Evolutionary conservation across 2,797 vertebrate genomes (phyloP), one percentile per base, ranked within the genome.

Genomic region (Siniperca obscura): DNA sequence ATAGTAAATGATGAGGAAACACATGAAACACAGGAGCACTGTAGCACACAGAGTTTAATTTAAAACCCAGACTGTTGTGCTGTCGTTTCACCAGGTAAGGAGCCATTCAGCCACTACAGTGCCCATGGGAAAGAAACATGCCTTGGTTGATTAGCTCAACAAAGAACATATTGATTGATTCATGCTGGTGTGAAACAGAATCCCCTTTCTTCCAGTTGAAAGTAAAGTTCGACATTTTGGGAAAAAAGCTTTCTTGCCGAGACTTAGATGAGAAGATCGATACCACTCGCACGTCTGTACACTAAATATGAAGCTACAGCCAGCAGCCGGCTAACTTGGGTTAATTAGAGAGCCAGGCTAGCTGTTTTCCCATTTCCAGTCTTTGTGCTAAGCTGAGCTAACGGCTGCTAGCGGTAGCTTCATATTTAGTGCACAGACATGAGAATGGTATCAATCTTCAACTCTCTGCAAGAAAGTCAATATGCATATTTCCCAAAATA

Each of bases 1-100:
- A 90, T 85, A 77, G 79, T 69, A 76, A 80, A 82, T 34, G 30
- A 61, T 66, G 81, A 78, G 40, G 53, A 76, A 48, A 61, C 67
- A 38, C 44, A 40, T 74, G 44, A 71, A 82, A 55, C 75, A 64
- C 44, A 72, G 46, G 64, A 40, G 60, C n/a, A 17, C 34, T 46
- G 78, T 42, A 10, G 40, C 11, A 36, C 36, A 36, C 40, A 42
- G 11, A 42, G 40, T 11, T 42, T 42, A 42, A 82, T 27, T 74
- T 75, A 19, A 76, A 77, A 57, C 69, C 22, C 55, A 50, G 11
- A 16, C 68, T 77, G 40, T 9, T 59, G 71, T 68, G 38, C 19
- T 72, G 19, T 38, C 46, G 44, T 42, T 74, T 75, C 8, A 69
- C 13, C 36, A 61, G 66, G 74, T 78, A 53, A 34, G 56, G 16